These are phyloP conservation scores for Henricia sp. DNA, from an alignment of 53 echinoderm and acorn worm species.

Conservation along the genomic window DNA sequence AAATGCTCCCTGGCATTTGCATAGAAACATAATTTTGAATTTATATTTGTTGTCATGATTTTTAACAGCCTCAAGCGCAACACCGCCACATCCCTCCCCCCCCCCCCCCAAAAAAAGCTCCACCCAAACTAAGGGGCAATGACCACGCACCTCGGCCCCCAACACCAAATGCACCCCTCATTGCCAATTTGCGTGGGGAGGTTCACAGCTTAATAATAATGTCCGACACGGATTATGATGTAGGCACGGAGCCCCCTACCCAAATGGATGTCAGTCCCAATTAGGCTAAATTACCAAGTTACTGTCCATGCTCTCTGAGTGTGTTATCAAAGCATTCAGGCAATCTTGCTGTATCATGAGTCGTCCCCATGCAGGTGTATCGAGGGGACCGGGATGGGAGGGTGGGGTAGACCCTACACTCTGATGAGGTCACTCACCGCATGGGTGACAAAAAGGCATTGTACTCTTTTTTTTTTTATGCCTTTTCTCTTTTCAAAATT, in stretches of 20 bases:
- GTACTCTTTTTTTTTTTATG: too few relatives aligned
- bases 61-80: too few relatives aligned
- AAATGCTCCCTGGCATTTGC: too few relatives aligned
- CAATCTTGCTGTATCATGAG: slow-evolving; percentile 7
- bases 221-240: slow-evolving; percentile 34
- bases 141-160: background rate
- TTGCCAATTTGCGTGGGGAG: background rate
- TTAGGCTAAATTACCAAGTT: slow-evolving; percentile 46
- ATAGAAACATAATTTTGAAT: too few relatives aligned
- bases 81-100: too few relatives aligned
- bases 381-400: background rate
- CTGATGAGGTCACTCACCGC: slow-evolving; percentile 26
- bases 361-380: background rate
- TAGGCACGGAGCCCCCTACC: background rate
- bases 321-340: background rate
- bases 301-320: slow-evolving; percentile 21
- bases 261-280: slow-evolving; percentile 34
- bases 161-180: background rate
- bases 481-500: slow-evolving; percentile 10
- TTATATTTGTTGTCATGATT: background rate
- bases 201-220: slow-evolving; percentile 12
- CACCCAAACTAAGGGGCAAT: too few relatives aligned
- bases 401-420: too few relatives aligned
- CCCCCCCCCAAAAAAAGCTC: too few relatives aligned
- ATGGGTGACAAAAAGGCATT: too few relatives aligned